Base-by-base conservation (phyloP, 2,113 vertebrate genomes). In the Prunella fulvescens region DNA sequence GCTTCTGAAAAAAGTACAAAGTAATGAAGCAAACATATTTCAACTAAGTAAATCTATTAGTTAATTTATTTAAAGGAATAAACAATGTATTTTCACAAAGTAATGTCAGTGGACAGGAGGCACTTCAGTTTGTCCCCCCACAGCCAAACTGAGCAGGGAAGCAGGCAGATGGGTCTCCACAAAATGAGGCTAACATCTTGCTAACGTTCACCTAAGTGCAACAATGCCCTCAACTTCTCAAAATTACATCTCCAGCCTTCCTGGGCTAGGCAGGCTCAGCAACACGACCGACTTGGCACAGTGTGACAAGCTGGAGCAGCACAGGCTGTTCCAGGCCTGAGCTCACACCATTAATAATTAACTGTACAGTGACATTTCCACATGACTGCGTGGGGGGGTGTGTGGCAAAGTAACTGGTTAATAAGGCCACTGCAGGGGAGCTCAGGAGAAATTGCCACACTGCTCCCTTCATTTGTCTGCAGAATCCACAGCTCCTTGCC, bases 301-400 rank as follows among this genome's bases (percentile, higher is more conserved):
- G 64, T 50, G 64, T 14, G 78, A 67, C 93, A 90, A 74, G 33
- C 33, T 54, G 3, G 20, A 74, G 50, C 66, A 83, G 93, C 57
- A 96, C 93, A 93, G 48, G 80, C 88, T 81, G 95, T 92, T 94
- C 91, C 79, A 79, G 64, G 64, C 80, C 65, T 89, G 66, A 39
- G 15, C 37, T 37, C 37, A 37, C 77, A 66, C 50, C 66, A 80
- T 95, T 86, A 96, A 96, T 96, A 67, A 96, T 96, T 97, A 97
- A 96, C 96, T 58, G 4, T 14, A 70, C 65, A 51, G 19, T 19
- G 64, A 78, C 71, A 67, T 93, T 95, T 96, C 92, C 82, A 92
- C 71, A 39, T 39, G 44, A 54, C 51, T 24, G 66, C 48, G 33
- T 3, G 11, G 7, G 33, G 25, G 4, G 8, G 1, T 3, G 54